Conservation (phyloP, 2,888 invertebrate genomes). For the Lissonota sp. region DNA sequence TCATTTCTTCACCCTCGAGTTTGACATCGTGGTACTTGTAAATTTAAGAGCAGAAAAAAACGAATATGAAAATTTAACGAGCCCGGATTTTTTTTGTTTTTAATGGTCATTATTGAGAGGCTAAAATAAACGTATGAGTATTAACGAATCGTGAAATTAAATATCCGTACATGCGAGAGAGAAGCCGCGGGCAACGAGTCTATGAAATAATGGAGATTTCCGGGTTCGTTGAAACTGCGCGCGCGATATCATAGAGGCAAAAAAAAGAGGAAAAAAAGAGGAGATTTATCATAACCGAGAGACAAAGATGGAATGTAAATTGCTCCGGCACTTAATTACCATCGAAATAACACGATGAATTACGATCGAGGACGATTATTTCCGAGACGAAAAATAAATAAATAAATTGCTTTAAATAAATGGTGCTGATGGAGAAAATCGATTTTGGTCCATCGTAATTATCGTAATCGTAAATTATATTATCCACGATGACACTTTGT, state of each 20-base stretch:
- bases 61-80: neutral
- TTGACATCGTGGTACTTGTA: too few relatives aligned
- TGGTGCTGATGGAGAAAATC: too few relatives aligned
- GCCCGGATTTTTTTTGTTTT: neutral
- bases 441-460: too few relatives aligned
- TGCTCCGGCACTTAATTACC: neutral
- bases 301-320: neutral
- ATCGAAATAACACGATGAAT: too few relatives aligned
- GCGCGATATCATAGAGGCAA: neutral
- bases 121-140: neutral
- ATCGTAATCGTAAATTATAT: too few relatives aligned
- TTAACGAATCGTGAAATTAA: too few relatives aligned
- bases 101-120: neutral
- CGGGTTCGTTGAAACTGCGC: conserved; percentile 37
- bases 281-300: neutral
- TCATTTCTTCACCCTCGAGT: too few relatives aligned
- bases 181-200: neutral
- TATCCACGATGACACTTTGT: too few relatives aligned
- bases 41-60: too few relatives aligned
- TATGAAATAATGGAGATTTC: conserved; percentile 4
- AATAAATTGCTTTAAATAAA: too few relatives aligned
- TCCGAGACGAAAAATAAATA: too few relatives aligned
- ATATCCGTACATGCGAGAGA: neutral
- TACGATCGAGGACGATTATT: too few relatives aligned
- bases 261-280: neutral